Base-by-base conservation (phyloP, 92 coral and sea anemone genomes). In the Virgularia gustaviana region DNA sequence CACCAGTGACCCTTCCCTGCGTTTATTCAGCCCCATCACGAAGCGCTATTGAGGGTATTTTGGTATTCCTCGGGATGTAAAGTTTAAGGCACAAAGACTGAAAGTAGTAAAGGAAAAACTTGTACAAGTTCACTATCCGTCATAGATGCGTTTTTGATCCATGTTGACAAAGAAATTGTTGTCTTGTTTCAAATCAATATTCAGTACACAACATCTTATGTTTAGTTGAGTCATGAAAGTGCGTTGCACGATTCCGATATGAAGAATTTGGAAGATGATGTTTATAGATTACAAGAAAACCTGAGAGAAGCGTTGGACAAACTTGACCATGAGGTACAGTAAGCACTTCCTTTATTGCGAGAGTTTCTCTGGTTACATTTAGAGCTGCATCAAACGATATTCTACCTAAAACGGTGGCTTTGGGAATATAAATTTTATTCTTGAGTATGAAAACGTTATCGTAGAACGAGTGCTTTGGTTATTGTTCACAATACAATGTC, bases 301-400 rank as follows among this genome's bases (percentile, higher is more conserved):
- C 80, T 92, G 38, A 76, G 80, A 34, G 88, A 79, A 51, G 94
- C 98, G 28, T 75, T 83, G 57, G 89, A 70, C 23, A 79, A 82
- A 78, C 83, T 85, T 25, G 79, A 83, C 24, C 86, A 73, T 52
- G 85, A 81, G 83, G 96, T 92, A 65, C 78, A n/a, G n/a, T n/a
- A n/a, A n/a, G n/a, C n/a, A n/a, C n/a, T n/a, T n/a, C n/a, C n/a
- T n/a, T n/a, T n/a, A n/a, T n/a, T n/a, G n/a, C n/a, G n/a, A n/a
- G n/a, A n/a, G n/a, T n/a, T n/a, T n/a, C n/a, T n/a, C n/a, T n/a
- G n/a, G n/a, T n/a, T n/a, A n/a, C n/a, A n/a, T n/a, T n/a, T n/a
- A n/a, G n/a, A n/a, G n/a, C n/a, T n/a, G n/a, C n/a, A n/a, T n/a
- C n/a, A n/a, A n/a, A n/a, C n/a, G n/a, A n/a, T n/a, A n/a, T n/a